Evolutionary conservation across 2,113 vertebrate genomes (phyloP).

Genomic region (Paradoxurus hermaphroditus): DNA sequence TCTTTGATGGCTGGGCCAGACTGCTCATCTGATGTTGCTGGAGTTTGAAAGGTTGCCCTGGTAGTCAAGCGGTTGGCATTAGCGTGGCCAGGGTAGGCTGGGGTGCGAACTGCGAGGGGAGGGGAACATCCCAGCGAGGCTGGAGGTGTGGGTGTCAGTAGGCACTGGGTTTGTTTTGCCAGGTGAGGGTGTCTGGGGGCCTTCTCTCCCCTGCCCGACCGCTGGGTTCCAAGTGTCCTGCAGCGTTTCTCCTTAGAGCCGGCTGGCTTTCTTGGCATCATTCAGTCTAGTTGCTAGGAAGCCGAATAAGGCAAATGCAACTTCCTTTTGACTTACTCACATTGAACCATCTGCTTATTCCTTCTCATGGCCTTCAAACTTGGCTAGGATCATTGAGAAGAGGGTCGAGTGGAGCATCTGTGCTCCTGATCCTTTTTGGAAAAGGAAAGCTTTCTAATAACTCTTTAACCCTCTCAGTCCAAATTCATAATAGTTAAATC

Average conservation of each 20-base stretch:
- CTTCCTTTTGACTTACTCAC: constrained; percentile 70
- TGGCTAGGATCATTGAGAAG: constrained; percentile 35
- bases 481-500: fast-evolving
- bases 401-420: constrained; percentile 56
- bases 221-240: constrained; percentile 59
- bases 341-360: constrained; percentile 71
- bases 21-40: background rate
- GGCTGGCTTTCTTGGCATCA: constrained; percentile 58
- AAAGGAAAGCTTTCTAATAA: constrained; percentile 3
- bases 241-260: constrained; percentile 53
- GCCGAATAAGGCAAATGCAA: constrained; percentile 65
- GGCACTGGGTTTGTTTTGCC: background rate
- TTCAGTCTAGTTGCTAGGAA: constrained; percentile 65
- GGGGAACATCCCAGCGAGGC: background rate
- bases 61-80: background rate
- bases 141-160: background rate
- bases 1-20: background rate
- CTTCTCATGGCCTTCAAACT: constrained; percentile 58
- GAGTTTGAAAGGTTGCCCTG: background rate
- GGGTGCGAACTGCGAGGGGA: background rate
- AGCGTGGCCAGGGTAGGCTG: background rate
- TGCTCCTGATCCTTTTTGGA: constrained; percentile 21
- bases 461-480: constrained; percentile 33
- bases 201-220: constrained; percentile 32
- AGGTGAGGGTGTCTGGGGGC: constrained; percentile 35